Conservation (phyloP, 2,113 vertebrate species). For the rat (Rattus norvegicus) region DNA sequence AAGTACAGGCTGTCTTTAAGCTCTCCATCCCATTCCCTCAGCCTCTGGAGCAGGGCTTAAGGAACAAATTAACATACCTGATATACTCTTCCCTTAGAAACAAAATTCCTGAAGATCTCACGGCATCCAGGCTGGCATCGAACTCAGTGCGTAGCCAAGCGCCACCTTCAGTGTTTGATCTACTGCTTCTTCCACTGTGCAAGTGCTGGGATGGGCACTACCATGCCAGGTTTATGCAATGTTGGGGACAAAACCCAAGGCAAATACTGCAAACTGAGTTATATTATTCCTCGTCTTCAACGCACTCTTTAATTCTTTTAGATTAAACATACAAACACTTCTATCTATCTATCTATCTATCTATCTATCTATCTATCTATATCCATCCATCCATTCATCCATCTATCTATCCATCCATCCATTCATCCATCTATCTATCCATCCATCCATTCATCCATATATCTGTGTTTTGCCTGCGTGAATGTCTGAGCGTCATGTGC, state of each 20-base stretch:
- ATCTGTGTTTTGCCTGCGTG: not conserved
- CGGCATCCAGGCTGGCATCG: not conserved
- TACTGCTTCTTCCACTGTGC: rapidly evolving
- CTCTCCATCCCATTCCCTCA: not conserved
- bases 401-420: no score
- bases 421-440: no score
- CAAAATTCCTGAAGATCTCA: not conserved
- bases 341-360: no score
- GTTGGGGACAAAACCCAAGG: not conserved
- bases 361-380: no score
- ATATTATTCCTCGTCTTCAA: no score
- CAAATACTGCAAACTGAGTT: not conserved
- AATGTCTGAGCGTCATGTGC: not conserved
- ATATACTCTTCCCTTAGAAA: not conserved
- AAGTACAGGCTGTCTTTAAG: not conserved
- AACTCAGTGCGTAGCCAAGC: not conserved
- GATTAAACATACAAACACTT: not conserved
- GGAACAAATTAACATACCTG: not conserved
- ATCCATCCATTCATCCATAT: no score
- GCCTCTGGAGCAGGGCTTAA: not conserved
- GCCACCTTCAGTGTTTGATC: not conserved
- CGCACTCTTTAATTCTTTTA: not conserved
- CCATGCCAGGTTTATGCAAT: not conserved
- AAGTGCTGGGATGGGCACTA: no score
- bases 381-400: no score